Evolutionary conservation across 2,888 invertebrate genomes (phyloP).

Genomic region (Heterodera filipjevi): DNA sequence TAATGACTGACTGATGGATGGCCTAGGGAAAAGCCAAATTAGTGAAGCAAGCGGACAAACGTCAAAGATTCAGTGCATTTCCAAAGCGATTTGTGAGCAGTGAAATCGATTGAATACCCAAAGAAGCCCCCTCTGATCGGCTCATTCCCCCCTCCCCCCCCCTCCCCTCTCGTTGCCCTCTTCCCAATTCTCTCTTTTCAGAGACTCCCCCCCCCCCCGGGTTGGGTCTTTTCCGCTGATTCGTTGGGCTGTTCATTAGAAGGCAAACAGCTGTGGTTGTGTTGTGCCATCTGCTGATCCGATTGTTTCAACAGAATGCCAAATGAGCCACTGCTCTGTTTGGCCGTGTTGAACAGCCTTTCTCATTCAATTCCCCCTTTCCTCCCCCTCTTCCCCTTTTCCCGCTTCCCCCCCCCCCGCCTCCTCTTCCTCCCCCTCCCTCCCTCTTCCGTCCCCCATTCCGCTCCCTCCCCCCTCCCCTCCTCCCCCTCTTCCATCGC

Average conservation of each 20-base stretch:
- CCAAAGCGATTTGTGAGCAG: background rate
- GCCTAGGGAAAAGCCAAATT: background rate
- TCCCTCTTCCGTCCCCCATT: too few species aligned
- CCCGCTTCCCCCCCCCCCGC: too few species aligned
- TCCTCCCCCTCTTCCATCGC: too few species aligned
- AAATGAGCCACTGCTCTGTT: too few species aligned
- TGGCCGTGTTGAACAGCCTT: too few species aligned
- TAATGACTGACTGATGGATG: background rate
- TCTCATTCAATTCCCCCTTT: background rate
- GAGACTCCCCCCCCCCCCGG: too few species aligned
- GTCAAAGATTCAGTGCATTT: background rate
- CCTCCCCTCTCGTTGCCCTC: background rate
- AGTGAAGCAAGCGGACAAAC: background rate
- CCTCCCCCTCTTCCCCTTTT: too few species aligned
- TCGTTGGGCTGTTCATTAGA: background rate
- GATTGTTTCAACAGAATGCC: too few species aligned
- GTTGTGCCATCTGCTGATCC: too few species aligned
- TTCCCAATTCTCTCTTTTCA: too few species aligned
- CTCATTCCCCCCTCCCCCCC: background rate
- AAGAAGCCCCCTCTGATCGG: background rate
- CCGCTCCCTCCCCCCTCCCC: too few species aligned
- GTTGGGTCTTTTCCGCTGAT: background rate
- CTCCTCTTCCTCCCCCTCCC: too few species aligned
- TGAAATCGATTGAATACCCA: background rate
- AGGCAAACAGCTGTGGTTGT: background rate